Conservation (phyloP, 2,888 invertebrate species). For the Andrena trimmerana region DNA sequence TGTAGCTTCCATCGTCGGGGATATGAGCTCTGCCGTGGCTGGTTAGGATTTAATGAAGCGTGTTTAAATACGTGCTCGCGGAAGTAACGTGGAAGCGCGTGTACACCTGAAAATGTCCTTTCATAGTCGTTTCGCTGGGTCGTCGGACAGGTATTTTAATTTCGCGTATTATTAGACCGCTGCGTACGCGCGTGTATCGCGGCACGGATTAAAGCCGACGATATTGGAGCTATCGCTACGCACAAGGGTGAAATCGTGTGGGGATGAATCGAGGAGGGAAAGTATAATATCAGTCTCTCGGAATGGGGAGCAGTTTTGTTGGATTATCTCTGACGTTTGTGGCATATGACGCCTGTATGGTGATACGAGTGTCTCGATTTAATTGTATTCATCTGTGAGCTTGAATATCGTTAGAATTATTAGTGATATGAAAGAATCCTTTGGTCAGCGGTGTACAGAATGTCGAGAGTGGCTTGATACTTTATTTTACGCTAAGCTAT, state of each 20-base stretch:
- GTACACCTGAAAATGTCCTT: conserved; percentile 25
- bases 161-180: conserved; percentile 21
- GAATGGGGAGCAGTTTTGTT: background rate
- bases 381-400: background rate
- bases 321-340: background rate
- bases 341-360: too few species aligned
- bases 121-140: conserved; percentile 2
- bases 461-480: background rate
- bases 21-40: conserved; percentile 18
- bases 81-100: conserved; percentile 5
- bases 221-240: background rate
- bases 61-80: conserved; percentile 34
- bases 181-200: background rate
- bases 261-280: background rate
- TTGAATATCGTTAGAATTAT: background rate
- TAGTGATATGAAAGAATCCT: background rate
- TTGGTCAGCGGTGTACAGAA: background rate
- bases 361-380: background rate
- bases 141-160: conserved; percentile 17
- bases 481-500: conserved; percentile 7
- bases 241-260: background rate
- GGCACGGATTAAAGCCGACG: conserved; percentile 2
- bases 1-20: conserved; percentile 14
- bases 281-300: background rate
- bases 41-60: conserved; percentile 33